phyloP scores from a whole-genome alignment of 2,113 vertebrate genomes.

The Oxyura jamaicensis region DNA sequence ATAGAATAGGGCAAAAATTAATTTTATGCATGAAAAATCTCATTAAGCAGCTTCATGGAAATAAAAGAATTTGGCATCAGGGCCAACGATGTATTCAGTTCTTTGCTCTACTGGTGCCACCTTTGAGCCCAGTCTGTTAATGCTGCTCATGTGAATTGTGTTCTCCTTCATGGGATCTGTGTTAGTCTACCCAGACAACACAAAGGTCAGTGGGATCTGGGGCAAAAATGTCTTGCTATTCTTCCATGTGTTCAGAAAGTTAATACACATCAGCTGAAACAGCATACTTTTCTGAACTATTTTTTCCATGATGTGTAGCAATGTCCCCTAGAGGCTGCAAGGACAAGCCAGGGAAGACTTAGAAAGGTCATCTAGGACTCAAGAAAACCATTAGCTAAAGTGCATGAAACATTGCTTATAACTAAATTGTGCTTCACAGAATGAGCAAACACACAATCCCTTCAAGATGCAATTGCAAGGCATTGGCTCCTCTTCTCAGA shows the following conservation, averaged over 20 bases:
- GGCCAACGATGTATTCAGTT: background rate
- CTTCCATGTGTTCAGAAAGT: background rate
- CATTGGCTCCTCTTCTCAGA: background rate
- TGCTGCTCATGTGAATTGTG: background rate
- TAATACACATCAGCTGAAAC: background rate
- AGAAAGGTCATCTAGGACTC: slow-evolving; percentile 16
- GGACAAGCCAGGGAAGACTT: background rate
- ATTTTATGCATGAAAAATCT: slow-evolving; percentile 80
- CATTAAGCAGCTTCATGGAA: slow-evolving; percentile 70
- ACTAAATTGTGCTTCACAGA: slow-evolving; percentile 5
- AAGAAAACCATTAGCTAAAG: slow-evolving; percentile 30
- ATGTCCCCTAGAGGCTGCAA: background rate
- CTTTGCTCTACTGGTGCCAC: background rate
- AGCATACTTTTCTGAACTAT: background rate
- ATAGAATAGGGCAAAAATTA: slow-evolving; percentile 74
- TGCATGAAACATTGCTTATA: background rate
- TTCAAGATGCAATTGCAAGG: background rate
- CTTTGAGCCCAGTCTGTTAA: background rate
- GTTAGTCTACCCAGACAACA: background rate
- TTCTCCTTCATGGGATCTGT: background rate
- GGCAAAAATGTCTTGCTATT: background rate
- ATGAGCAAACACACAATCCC: background rate
- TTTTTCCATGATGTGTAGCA: background rate
- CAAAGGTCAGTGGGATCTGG: background rate
- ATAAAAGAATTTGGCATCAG: slow-evolving; percentile 57